Evolutionary conservation across 2,797 vertebrate species (phyloP), one percentile per base, ranked within the genome.

Genomic region (Vespertilio murinus): DNA sequence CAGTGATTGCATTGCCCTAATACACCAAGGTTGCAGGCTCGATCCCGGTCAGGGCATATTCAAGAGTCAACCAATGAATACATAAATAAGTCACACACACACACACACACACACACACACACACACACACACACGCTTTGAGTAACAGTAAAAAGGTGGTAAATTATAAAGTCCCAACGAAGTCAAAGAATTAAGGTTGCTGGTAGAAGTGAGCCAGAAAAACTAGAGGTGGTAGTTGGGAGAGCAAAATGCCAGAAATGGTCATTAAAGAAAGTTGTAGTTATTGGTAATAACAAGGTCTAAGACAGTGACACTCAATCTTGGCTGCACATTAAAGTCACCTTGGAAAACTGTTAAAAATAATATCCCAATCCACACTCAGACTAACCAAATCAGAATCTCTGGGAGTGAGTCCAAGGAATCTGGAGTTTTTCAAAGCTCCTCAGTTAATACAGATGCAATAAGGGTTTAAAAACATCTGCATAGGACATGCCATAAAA

Each of bases 241-340:
- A 28, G 42, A 93, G 40, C 77, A 91, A 95, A 95, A 95, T 86
- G 64, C 56, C 69, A 93, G 59, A 93, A 87, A 87, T 1, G 16
- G 9, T 11, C 52, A 94, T 4, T 69, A 95, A 1, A 77, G 20
- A 93, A 94, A 92, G 56, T 3, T 91, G 45, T 40, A 35, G 18
- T 81, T 49, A 69, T 22, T 28, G 14, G 23, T 45, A 79, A 87
- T 40, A 92, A 83, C 6, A 49, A 79, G 23, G 49, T 94, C 25
- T 64, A 56, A 25, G n/a, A 18, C 16, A 93, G 20, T 70, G 54
- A 88, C n/a, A 92, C 54, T 88, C 69, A 80, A 88, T 81, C 30
- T 61, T 71, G n/a, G 35, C 17, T 71, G 17, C 47, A 86, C 28
- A 75, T 54, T 94, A 64, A 81, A 94, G 30, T 90, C 52, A 84